phyloP scores from a whole-genome alignment of 2,797 vertebrate genomes.

The Malacoraja senta region DNA sequence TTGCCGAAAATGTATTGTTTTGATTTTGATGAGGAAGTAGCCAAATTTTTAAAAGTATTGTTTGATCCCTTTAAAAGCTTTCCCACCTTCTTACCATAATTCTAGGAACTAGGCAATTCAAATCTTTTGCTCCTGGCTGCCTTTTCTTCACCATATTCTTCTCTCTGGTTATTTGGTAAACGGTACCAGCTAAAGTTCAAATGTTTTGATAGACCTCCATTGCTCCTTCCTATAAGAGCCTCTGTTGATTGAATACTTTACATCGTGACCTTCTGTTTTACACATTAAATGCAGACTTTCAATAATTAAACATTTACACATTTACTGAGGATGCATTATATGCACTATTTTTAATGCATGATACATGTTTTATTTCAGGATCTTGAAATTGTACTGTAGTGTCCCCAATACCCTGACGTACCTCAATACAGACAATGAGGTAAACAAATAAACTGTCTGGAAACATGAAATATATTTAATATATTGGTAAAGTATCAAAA shows the following conservation, averaged over 20 bases:
- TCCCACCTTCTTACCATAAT: background rate
- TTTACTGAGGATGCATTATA: constrained; percentile 36
- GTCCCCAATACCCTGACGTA: background rate
- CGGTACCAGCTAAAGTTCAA: background rate
- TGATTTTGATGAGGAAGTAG: background rate
- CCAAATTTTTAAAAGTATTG: background rate
- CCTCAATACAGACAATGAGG: background rate
- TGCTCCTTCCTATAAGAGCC: background rate
- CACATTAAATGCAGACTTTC: constrained; percentile 13
- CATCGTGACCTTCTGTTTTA: background rate
- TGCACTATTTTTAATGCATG: constrained; percentile 26
- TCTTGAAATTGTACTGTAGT: constrained; percentile 14
- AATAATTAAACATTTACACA: constrained; percentile 28
- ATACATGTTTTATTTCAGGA: constrained; percentile 28
- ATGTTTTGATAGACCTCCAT: background rate
- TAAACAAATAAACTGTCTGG: constrained; percentile 25
- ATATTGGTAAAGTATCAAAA: constrained; percentile 3
- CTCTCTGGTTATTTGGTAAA: background rate
- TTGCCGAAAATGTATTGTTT: background rate
- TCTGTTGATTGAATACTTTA: constrained; percentile 4
- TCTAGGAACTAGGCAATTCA: background rate
- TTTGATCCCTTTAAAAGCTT: background rate
- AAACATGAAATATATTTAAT: constrained; percentile 26
- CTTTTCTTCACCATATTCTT: background rate
- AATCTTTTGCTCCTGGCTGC: background rate